Evolutionary conservation across 2,113 vertebrate genomes (phyloP).

Genomic region (Phalacrocorax pelagicus): DNA sequence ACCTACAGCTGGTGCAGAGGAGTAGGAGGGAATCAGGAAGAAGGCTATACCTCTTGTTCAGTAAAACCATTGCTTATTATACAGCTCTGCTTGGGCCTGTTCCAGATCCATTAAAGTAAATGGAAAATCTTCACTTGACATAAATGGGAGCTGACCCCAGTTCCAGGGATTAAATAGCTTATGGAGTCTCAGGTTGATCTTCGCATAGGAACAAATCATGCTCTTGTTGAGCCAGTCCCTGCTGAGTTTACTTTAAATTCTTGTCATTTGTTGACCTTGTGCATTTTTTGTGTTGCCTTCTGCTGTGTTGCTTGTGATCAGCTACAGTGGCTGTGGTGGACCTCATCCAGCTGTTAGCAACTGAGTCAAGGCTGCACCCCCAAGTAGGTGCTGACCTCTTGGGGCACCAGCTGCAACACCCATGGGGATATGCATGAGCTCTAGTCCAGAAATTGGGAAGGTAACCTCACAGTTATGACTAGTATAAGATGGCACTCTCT

Average conservation of each 20-base stretch:
- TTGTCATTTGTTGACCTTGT: neutral
- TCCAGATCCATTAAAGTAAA: constrained; percentile 6
- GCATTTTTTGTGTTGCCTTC: neutral
- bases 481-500: neutral
- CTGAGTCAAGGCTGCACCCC: neutral
- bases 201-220: neutral
- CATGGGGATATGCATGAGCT: neutral
- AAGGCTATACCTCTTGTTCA: neutral
- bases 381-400: neutral
- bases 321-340: no score
- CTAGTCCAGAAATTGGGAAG: neutral
- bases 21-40: neutral
- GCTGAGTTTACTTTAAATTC: neutral
- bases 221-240: neutral
- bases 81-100: neutral
- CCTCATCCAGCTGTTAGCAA: neutral
- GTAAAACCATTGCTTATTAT: neutral
- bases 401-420: neutral
- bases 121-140: constrained; percentile 25
- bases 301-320: neutral
- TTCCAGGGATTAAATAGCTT: neutral
- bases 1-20: neutral
- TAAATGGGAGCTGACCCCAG: neutral
- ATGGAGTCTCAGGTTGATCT: neutral
- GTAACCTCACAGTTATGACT: neutral